Evolutionary conservation across 2,113 vertebrate species (phyloP).

Genomic region (Probosciger aterrimus): DNA sequence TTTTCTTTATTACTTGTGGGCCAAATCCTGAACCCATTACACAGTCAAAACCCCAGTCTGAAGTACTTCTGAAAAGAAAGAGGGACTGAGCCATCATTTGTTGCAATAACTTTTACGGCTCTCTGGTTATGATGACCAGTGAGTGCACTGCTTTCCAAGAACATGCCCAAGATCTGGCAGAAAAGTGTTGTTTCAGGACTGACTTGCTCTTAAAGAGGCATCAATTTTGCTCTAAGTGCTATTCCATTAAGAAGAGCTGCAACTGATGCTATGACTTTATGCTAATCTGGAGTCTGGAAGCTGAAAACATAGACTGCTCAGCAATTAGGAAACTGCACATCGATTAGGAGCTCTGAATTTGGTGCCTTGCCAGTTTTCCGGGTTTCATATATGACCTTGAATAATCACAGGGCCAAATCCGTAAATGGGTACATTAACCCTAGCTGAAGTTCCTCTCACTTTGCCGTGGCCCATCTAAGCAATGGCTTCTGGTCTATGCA

Average conservation of each 20-base stretch:
- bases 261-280: slow-evolving; percentile 14
- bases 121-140: neutral
- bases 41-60: rapidly evolving
- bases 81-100: neutral
- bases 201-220: slow-evolving; percentile 5
- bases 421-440: neutral
- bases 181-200: neutral
- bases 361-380: neutral
- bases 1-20: neutral
- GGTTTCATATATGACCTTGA: neutral
- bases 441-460: neutral
- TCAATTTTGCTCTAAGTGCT: slow-evolving; percentile 45
- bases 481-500: neutral
- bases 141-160: neutral
- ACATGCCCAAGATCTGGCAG: neutral
- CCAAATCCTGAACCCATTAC: neutral
- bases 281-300: slow-evolving; percentile 3
- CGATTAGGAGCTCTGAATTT: neutral
- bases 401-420: neutral
- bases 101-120: neutral
- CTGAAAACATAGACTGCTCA: neutral
- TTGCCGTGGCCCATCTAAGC: neutral
- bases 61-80: neutral
- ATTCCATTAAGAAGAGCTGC: slow-evolving; percentile 52
- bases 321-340: slow-evolving; percentile 14